Evolutionary conservation across 2,888 invertebrate species (phyloP), one percentile per base, ranked within the genome.

Genomic region (Galeruca laticollis): DNA sequence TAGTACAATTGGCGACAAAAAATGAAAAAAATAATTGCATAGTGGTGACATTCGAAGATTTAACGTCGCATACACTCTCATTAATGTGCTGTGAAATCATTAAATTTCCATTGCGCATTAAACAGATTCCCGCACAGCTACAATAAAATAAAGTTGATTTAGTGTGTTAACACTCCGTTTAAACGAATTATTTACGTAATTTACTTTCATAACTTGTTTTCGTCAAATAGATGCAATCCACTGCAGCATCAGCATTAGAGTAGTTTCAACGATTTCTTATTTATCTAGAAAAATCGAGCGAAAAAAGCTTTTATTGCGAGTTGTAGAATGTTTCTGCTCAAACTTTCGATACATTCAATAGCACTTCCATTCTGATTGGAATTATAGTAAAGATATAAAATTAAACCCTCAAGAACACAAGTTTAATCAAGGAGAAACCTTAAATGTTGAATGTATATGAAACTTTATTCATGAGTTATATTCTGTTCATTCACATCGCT

Each of bases 81-180:
- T n/a, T 40, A 40, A n/a, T 40, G 13, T 40, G 40, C 40, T 40
- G n/a, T 5, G n/a, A 40, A 11, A 13, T 4, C 40, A n/a, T 4
- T n/a, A 40, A 40, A 40, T 40, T 40, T n/a, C 40, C 40, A 40
- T n/a, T 40, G 5, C 4, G 13, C 13, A 26, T 40, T n/a, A n/a
- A 40, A 40, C 13, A 40, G 40, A 40, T 40, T 40, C 13, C 40
- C 40, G n/a, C n/a, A n/a, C n/a, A 40, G n/a, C 13, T 13, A 40
- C 40, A 40, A 40, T 40, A 40, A 40, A 40, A n/a, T 40, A n/a
- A n/a, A 11, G 37, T 37, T 37, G n/a, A n/a, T n/a, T n/a, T n/a
- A n/a, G n/a, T n/a, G n/a, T 37, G 13, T 37, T 37, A 37, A 40
- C 40, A n/a, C n/a, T n/a, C n/a, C n/a, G n/a, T 40, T 6, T 11